These are phyloP conservation scores for Mycteria americana DNA, from an alignment of 2,797 vertebrate genomes.

Conservation along the genomic window DNA sequence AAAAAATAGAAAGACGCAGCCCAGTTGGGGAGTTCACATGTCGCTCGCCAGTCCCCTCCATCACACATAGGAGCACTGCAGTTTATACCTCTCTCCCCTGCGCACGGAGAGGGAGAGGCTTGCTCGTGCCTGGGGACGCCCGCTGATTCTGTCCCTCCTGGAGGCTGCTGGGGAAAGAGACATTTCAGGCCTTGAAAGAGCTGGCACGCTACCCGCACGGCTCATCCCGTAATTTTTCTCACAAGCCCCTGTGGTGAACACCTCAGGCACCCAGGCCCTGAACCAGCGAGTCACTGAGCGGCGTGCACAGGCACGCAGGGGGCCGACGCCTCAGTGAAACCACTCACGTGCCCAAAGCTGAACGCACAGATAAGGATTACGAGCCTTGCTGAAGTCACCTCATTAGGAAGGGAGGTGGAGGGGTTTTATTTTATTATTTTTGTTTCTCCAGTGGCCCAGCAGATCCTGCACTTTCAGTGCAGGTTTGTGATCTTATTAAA, in stretches of 20 bases:
- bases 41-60: background rate
- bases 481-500: background rate
- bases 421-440: rapidly evolving
- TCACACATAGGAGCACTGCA: rapidly evolving
- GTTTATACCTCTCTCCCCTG: background rate
- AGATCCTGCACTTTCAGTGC: background rate
- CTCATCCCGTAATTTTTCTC: background rate
- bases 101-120: rapidly evolving
- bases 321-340: background rate
- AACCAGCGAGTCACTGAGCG: background rate
- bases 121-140: background rate
- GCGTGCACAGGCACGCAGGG: rapidly evolving
- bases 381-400: background rate
- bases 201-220: rapidly evolving
- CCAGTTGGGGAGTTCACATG: rapidly evolving
- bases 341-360: background rate
- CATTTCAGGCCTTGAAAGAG: background rate
- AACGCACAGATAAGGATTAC: background rate
- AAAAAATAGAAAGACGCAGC: background rate
- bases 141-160: background rate
- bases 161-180: background rate
- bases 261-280: background rate
- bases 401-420: rapidly evolving
- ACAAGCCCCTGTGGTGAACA: background rate
- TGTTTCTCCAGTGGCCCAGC: background rate